Percentiles rank a stretch among this genome's conserved stretches.
These are phyloP conservation scores for Diogma glabrata DNA, from an alignment of 2,888 invertebrate species.

Conservation along the genomic window DNA sequence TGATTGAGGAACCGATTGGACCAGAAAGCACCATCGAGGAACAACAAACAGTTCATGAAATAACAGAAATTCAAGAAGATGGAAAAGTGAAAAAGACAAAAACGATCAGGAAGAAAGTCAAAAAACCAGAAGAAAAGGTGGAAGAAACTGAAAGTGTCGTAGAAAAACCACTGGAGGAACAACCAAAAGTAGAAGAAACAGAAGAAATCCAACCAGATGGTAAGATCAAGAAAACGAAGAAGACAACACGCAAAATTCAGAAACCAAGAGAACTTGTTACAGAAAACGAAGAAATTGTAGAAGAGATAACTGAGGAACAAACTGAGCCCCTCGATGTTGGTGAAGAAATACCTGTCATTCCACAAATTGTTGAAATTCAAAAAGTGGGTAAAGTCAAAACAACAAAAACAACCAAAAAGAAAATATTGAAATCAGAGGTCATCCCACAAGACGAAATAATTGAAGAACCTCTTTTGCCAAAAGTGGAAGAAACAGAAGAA, in stretches of 20 bases:
- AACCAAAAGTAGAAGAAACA: conserved; percentile 15
- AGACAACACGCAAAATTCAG: neutral
- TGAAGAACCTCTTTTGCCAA: conserved; percentile 21
- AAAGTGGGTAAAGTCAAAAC: conserved; percentile 15
- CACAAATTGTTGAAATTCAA: conserved; percentile 12
- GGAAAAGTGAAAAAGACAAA: conserved; percentile 31
- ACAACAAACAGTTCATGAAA: conserved; percentile 19
- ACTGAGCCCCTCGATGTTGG: conserved; percentile 26
- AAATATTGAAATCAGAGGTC: too few relatives aligned
- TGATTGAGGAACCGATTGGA: conserved; percentile 21
- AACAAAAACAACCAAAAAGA: conserved; percentile 30
- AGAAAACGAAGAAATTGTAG: conserved; percentile 21
- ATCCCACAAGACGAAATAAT: conserved; percentile 30
- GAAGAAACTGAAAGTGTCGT: conserved; percentile 24
- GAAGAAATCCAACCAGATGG: conserved; percentile 15
- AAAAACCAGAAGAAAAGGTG: conserved; percentile 20
- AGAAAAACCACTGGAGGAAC: conserved; percentile 18
- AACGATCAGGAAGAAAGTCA: conserved; percentile 18
- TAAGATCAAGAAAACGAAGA: neutral
- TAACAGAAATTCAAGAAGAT: conserved; percentile 20
- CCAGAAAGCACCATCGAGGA: conserved; percentile 18
- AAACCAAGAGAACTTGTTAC: conserved; percentile 26
- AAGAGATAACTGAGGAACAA: conserved; percentile 19
- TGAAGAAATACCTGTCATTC: conserved; percentile 12
- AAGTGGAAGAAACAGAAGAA: neutral